Evolutionary conservation across 2,888 invertebrate genomes (phyloP), one percentile per base, ranked within the genome.

Genomic region (Thymelicus lineola): DNA sequence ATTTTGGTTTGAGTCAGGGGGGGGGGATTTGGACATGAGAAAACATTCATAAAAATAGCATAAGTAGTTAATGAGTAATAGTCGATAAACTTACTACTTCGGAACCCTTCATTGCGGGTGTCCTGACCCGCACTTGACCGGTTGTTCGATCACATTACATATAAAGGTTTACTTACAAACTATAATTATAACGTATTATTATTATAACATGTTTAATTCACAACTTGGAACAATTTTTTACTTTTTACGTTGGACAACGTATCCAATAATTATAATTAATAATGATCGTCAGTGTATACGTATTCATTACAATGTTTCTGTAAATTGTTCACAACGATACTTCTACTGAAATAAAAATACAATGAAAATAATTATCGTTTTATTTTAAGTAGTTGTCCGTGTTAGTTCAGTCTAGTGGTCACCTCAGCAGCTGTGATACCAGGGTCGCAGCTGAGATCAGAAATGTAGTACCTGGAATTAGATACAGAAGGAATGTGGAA

Each of bases 271-370:
- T 20, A 17, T 9, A 65, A 35, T 55, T 55, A 35, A 15, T 55
- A 67, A 61, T 68, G 35, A n/a, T 28, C 50, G 61, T 68, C 67
- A 68, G 55, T 68, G 46, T 68, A 68, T 57, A 10, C 28, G 46
- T 68, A 50, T n/a, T 15, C 55, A 55, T 55, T 14, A 53, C 48
- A n/a, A 53, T 59, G 69, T 69, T 59, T 70, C 64, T 64, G 59
- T 64, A 38, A 73, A 73, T 75, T 72, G 75, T 76, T 75, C 68
- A 73, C 70, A 73, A 76, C 74, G 74, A 76, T 76, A 73, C 76
- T 82, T 53, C 77, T 80, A 82, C 78, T 78, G 80, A 82, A 87
- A 86, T 86, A 86, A 85, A 82, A 53, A 53, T 12, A 80, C 78
- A 76, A 81, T 80, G 73, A 80, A 80, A 80, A 72, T 60, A 75